A percentile compares a stretch with the other conserved stretches of the same genome.
Evolutionary conservation across 1,140 invertebrate species (phyloP).

Genomic region (Antheraea mylitta): DNA sequence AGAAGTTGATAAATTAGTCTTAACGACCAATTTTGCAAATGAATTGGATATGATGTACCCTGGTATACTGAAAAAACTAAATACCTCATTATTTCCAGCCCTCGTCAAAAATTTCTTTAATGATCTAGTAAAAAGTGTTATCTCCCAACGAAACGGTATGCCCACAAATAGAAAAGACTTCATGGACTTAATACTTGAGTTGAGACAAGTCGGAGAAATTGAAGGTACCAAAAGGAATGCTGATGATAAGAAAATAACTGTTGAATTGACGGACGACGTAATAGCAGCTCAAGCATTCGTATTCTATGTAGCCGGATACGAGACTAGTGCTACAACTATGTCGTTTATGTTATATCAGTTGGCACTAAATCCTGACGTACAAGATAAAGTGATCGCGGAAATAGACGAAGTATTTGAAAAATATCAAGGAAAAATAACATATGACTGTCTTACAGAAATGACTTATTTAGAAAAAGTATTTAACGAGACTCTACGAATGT

Average conservation of each 20-base stretch:
- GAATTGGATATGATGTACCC: constrained; percentile 33
- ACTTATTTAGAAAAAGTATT: constrained; percentile 51
- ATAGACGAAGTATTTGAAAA: constrained; percentile 49
- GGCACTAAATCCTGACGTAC: constrained; percentile 48
- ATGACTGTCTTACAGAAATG: constrained; percentile 61
- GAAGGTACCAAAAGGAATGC: constrained; percentile 18
- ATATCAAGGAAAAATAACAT: constrained; percentile 49
- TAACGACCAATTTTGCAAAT: constrained; percentile 5
- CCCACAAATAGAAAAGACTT: constrained; percentile 29
- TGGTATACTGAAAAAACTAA: constrained; percentile 21
- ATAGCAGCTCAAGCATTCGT: constrained; percentile 50
- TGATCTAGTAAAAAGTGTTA: constrained; percentile 19
- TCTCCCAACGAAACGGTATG: constrained; percentile 21
- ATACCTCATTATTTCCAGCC: constrained; percentile 20
- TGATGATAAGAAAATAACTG: neutral
- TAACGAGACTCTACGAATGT: constrained; percentile 79
- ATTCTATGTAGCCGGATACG: constrained; percentile 55
- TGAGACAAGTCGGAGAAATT: constrained; percentile 41
- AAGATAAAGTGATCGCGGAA: constrained; percentile 49
- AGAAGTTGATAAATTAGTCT: constrained; percentile 26
- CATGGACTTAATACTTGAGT: neutral
- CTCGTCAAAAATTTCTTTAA: constrained; percentile 19
- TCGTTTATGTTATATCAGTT: constrained; percentile 46
- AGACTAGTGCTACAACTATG: constrained; percentile 38
- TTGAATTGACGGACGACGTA: constrained; percentile 27